Evolutionary conservation across 2,888 invertebrate species (phyloP).

Genomic region (Rhyacophila evoluta): DNA sequence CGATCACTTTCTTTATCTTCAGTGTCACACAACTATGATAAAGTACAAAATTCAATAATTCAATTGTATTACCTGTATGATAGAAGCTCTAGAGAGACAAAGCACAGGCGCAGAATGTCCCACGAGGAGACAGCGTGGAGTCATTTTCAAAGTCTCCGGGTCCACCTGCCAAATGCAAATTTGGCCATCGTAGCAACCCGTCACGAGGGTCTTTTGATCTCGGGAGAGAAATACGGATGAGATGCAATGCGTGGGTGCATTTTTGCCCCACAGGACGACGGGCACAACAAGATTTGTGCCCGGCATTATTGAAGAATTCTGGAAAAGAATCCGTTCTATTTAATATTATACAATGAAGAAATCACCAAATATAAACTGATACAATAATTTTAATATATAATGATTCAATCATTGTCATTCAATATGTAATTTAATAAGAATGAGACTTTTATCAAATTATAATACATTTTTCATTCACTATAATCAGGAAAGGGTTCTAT

Average conservation of each 20-base stretch:
- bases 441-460: too few relatives aligned
- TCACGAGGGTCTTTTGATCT: slow-evolving; percentile 92
- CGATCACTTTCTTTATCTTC: too few relatives aligned
- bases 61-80: slow-evolving; percentile 71
- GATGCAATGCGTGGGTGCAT: slow-evolving; percentile 96
- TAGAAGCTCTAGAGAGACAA: slow-evolving; percentile 88
- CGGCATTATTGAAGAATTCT: slow-evolving; percentile 68
- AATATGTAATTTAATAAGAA: too few relatives aligned
- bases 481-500: too few relatives aligned
- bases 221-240: slow-evolving; percentile 92
- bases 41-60: too few relatives aligned
- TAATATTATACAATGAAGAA: too few relatives aligned
- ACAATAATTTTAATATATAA: too few relatives aligned
- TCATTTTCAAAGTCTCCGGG: slow-evolving; percentile 87
- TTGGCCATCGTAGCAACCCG: slow-evolving; percentile 98
- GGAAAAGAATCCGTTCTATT: too few relatives aligned
- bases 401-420: too few relatives aligned
- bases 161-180: slow-evolving; percentile 92
- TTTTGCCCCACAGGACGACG: slow-evolving; percentile 96
- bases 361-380: too few relatives aligned
- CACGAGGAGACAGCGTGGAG: slow-evolving; percentile 89
- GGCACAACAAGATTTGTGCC: slow-evolving; percentile 95
- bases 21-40: too few relatives aligned
- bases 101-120: slow-evolving; percentile 96
- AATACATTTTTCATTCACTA: too few relatives aligned